Evolutionary conservation across 2,113 vertebrate genomes (phyloP).

Genomic region (Prolemur simus): DNA sequence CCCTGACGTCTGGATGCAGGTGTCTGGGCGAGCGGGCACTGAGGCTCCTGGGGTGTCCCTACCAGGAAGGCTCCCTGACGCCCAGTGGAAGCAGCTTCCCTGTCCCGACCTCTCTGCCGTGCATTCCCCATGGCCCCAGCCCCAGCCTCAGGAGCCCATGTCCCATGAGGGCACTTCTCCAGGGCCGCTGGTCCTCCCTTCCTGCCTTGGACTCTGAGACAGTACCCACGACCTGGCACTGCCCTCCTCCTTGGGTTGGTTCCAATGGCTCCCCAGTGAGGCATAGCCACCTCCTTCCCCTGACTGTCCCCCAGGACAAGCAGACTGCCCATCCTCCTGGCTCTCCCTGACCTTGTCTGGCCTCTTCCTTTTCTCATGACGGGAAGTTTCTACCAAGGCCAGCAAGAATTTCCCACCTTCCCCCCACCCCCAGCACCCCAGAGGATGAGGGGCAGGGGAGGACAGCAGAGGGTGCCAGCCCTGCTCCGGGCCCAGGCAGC

Average conservation of each 20-base stretch:
- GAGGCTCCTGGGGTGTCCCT: background rate
- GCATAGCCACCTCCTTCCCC: background rate
- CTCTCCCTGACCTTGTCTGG: background rate
- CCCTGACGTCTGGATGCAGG: background rate
- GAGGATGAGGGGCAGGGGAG: background rate
- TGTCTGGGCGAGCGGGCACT: accelerated
- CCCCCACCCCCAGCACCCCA: accelerated
- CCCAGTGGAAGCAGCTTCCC: accelerated
- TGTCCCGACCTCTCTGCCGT: accelerated
- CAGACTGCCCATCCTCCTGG: accelerated
- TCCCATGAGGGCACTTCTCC: accelerated
- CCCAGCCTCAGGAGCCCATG: background rate
- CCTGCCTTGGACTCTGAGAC: background rate
- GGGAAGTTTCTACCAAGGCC: background rate
- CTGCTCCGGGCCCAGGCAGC: background rate
- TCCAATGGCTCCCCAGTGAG: accelerated
- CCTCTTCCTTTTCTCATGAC: background rate
- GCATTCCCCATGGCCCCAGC: accelerated
- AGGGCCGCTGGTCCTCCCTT: no score
- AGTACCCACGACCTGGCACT: accelerated
- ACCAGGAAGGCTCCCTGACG: no score
- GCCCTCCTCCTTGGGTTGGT: background rate
- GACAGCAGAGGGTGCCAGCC: background rate
- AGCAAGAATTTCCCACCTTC: background rate
- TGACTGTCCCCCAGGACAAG: accelerated